Percentiles rank a stretch among this genome's conserved stretches.
These are phyloP conservation scores for Chydorus sphaericus DNA, from an alignment of 2,888 invertebrate genomes.

Conservation along the genomic window DNA sequence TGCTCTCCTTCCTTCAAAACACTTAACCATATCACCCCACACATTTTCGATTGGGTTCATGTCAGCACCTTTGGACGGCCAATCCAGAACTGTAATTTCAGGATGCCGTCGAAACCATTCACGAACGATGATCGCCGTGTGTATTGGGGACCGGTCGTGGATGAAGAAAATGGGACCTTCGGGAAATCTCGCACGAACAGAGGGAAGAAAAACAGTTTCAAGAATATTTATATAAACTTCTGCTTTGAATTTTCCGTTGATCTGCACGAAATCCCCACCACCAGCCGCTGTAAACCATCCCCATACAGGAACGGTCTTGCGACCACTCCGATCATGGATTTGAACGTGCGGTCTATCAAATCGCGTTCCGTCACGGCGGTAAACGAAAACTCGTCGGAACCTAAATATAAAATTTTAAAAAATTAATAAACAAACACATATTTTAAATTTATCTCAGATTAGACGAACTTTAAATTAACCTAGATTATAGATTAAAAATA, in stretches of 20 bases:
- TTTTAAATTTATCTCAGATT: too few relatives aligned
- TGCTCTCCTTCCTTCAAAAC: neutral
- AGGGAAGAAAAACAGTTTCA: neutral
- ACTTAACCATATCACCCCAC: neutral
- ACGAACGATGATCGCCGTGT: neutral
- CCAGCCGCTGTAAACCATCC: neutral
- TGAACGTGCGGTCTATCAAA: neutral
- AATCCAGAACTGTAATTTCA: neutral
- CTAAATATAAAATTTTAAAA: too few relatives aligned
- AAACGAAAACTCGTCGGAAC: neutral
- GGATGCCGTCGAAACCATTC: neutral
- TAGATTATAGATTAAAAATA: too few relatives aligned
- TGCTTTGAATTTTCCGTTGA: neutral
- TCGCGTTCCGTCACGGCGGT: neutral
- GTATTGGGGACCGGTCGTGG: neutral
- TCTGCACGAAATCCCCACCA: neutral
- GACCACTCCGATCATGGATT: neutral
- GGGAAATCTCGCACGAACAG: neutral
- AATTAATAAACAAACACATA: too few relatives aligned
- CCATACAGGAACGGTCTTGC: neutral
- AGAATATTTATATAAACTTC: neutral
- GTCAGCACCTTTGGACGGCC: neutral
- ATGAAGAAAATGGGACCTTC: neutral
- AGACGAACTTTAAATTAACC: too few relatives aligned
- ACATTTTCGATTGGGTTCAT: neutral